phyloP scores from a whole-genome alignment of 2,888 invertebrate species.

The Philopedon plagiatum region DNA sequence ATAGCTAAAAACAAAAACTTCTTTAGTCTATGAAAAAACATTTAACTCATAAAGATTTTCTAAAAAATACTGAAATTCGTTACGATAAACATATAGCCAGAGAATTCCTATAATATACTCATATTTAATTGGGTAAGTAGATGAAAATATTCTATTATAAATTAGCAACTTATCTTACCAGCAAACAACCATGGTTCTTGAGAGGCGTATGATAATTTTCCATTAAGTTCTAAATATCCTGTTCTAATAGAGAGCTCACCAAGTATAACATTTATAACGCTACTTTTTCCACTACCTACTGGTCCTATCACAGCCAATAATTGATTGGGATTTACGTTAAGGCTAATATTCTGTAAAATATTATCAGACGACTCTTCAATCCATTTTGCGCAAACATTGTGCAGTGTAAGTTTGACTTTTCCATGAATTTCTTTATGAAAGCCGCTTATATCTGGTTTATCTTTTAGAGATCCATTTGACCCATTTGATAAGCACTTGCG shows the following conservation, averaged over 20 bases:
- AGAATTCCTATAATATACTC: no score
- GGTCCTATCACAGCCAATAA: conserved; percentile 77
- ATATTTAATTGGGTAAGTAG: no score
- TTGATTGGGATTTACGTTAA: conserved; percentile 64
- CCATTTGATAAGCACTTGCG: conserved; percentile 31
- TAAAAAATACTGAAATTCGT: no score
- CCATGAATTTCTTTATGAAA: conserved; percentile 51
- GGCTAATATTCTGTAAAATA: conserved; percentile 69
- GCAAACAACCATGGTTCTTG: conserved; percentile 78
- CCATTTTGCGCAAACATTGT: conserved; percentile 81
- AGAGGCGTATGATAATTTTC: conserved; percentile 73
- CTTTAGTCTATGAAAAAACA: no score
- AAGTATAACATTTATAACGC: conserved; percentile 68
- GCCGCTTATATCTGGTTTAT: conserved; percentile 15
- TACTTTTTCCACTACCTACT: conserved; percentile 79
- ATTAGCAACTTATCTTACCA: conserved; percentile 36
- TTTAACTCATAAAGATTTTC: no score
- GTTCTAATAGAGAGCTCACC: conserved; percentile 68
- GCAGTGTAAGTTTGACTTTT: conserved; percentile 72
- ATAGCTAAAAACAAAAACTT: no score
- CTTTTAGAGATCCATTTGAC: conserved; percentile 29
- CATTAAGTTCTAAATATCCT: conserved; percentile 69
- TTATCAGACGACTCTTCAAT: conserved; percentile 58
- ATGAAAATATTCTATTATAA: not conserved
- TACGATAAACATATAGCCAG: no score